These are phyloP conservation scores for Agrilus cyanescens DNA, from an alignment of 2,888 invertebrate species.

Conservation along the genomic window DNA sequence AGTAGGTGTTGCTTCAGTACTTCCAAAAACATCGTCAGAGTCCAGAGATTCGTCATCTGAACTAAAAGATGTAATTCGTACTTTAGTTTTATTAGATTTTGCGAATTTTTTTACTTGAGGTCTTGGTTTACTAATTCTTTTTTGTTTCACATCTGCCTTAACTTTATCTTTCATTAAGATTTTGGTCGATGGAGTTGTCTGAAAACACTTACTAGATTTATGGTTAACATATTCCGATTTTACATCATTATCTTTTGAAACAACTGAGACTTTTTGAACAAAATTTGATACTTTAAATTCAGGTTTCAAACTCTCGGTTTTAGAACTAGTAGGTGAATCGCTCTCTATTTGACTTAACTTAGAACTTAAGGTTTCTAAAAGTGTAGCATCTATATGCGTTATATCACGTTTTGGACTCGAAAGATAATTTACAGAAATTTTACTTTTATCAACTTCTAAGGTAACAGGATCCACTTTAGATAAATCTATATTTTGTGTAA, in stretches of 20 bases:
- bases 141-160: conserved; percentile 50
- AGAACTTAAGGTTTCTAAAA: conserved; percentile 54
- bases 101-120: conserved; percentile 46
- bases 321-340: conserved; percentile 62
- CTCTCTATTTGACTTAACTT: conserved; percentile 67
- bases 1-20: conserved; percentile 60
- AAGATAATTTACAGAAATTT: conserved; percentile 46
- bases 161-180: conserved; percentile 36
- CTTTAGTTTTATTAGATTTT: conserved; percentile 52
- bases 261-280: conserved; percentile 18
- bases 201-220: conserved; percentile 29
- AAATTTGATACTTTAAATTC: conserved; percentile 18
- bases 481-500: conserved; percentile 63
- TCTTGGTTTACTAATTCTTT: conserved; percentile 49
- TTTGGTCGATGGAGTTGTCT: conserved; percentile 26
- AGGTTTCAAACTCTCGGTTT: conserved; percentile 52
- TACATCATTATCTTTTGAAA: conserved; percentile 17
- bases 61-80: conserved; percentile 62
- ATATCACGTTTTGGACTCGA: conserved; percentile 62
- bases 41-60: conserved; percentile 67
- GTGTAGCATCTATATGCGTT: conserved; percentile 55
- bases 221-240: conserved; percentile 12
- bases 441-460: conserved; percentile 55
- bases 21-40: conserved; percentile 66
- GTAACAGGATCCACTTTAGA: conserved; percentile 64